Conservation (phyloP, 1,140 invertebrate genomes). For the Micrasema minimum region DNA sequence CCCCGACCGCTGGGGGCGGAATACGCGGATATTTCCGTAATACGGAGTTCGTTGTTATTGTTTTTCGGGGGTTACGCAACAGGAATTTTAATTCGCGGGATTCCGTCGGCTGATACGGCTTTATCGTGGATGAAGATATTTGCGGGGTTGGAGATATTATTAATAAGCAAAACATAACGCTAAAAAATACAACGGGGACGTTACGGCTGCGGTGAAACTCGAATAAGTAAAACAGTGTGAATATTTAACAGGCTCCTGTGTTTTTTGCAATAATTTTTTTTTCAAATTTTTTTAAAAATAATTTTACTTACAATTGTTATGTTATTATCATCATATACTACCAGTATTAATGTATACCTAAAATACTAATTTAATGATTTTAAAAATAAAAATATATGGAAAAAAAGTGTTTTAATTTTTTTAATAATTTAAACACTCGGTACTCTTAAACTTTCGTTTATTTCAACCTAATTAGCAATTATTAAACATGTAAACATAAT, state of each 20-base stretch:
- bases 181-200: slow-evolving; percentile 2
- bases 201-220: neutral
- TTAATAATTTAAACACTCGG: too few species aligned
- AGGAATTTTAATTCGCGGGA: slow-evolving; percentile 49
- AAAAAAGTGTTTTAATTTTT: too few species aligned
- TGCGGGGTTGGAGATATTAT: slow-evolving; percentile 16
- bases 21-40: slow-evolving; percentile 34
- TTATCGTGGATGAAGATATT: slow-evolving; percentile 33
- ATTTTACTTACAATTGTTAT: too few species aligned
- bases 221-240: slow-evolving; percentile 2
- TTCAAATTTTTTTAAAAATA: too few species aligned
- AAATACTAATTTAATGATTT: too few species aligned
- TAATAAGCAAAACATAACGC: slow-evolving; percentile 35
- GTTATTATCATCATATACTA: too few species aligned
- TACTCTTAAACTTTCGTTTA: too few species aligned
- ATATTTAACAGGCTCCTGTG: slow-evolving; percentile 22
- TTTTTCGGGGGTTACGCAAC: slow-evolving; percentile 48
- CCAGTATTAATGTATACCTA: too few species aligned
- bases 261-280: too few species aligned
- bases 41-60: slow-evolving; percentile 47
- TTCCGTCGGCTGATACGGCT: slow-evolving; percentile 26
- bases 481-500: too few species aligned
- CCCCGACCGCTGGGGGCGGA: slow-evolving; percentile 26
- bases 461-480: too few species aligned
- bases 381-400: too few species aligned